A percentile compares a stretch with the other conserved stretches of the same genome.
Conservation (phyloP, 2,888 invertebrate species). For the Hyposoter dolosus region DNA sequence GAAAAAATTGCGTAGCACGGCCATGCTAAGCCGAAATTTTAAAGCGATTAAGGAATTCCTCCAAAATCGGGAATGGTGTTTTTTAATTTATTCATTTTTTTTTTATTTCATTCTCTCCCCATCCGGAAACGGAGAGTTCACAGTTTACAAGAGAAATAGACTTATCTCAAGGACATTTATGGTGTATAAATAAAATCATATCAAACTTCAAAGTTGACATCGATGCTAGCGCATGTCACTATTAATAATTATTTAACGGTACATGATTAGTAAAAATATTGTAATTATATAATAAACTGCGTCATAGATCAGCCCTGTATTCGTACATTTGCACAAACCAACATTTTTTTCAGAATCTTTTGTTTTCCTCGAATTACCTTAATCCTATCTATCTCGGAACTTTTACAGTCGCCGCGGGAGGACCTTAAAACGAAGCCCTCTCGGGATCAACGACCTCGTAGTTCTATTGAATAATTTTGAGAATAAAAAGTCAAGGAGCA, state of each 20-base stretch:
- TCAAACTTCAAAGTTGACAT: constrained; percentile 83
- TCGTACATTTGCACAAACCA: neutral
- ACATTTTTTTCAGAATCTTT: neutral
- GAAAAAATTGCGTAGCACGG: constrained; percentile 32
- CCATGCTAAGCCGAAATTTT: constrained; percentile 37
- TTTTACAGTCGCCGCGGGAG: neutral
- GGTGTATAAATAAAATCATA: constrained; percentile 83
- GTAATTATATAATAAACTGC: constrained; percentile 84
- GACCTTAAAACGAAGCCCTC: neutral
- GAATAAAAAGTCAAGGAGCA: neutral
- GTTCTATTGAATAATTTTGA: neutral
- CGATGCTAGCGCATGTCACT: constrained; percentile 79
- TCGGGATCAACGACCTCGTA: neutral
- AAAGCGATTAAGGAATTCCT: constrained; percentile 56
- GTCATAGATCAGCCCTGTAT: constrained; percentile 76
- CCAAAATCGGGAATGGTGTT: neutral
- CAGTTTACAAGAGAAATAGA: constrained; percentile 51
- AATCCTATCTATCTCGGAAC: neutral
- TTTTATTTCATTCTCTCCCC: constrained; percentile 25
- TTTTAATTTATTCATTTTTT: neutral
- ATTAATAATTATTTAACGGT: constrained; percentile 82
- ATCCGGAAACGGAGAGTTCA: constrained; percentile 27
- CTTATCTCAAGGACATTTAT: constrained; percentile 54
- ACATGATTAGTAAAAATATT: constrained; percentile 82
- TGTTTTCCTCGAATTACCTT: neutral